phyloP scores from a whole-genome alignment of 2,888 invertebrate species.

The Leptinotarsa tumamoca region DNA sequence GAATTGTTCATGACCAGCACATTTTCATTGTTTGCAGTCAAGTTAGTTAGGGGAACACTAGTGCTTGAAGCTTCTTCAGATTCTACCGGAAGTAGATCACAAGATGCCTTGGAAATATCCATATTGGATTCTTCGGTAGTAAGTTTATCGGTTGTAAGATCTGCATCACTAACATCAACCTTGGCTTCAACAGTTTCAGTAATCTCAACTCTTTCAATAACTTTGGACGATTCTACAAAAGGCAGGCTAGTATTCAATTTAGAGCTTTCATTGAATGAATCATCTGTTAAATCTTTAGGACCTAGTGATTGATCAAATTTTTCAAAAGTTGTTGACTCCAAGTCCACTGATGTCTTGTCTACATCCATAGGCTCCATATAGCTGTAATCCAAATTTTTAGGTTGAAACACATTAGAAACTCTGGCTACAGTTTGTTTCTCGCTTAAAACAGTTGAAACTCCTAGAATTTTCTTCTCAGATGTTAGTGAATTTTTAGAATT shows the following conservation, averaged over 20 bases:
- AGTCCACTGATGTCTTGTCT: constrained; percentile 37
- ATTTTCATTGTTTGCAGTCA: neutral
- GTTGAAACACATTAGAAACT: constrained; percentile 49
- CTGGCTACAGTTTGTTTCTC: constrained; percentile 32
- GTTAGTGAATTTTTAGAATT: neutral
- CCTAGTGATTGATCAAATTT: constrained; percentile 22
- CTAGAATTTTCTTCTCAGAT: constrained; percentile 12
- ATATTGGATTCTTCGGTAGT: neutral
- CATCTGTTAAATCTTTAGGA: constrained; percentile 2
- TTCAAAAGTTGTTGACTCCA: constrained; percentile 32
- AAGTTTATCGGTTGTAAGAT: neutral
- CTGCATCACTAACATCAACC: neutral
- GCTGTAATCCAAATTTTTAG: constrained; percentile 45
- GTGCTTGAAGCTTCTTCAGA: neutral
- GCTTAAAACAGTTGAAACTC: constrained; percentile 2
- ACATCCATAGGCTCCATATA: constrained; percentile 53
- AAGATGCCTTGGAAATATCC: neutral
- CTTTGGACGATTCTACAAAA: constrained; percentile 22
- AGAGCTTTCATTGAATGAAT: constrained; percentile 36
- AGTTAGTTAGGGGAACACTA: neutral
- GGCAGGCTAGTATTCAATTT: constrained; percentile 25
- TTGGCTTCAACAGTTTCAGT: neutral
- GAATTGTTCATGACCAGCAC: too few relatives aligned
- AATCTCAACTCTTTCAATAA: neutral
- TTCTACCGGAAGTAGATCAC: neutral